Percentiles rank a stretch among this genome's conserved stretches.
Evolutionary conservation across 2,888 invertebrate species (phyloP).

Genomic region (Drosophila pseudotakahashii): DNA sequence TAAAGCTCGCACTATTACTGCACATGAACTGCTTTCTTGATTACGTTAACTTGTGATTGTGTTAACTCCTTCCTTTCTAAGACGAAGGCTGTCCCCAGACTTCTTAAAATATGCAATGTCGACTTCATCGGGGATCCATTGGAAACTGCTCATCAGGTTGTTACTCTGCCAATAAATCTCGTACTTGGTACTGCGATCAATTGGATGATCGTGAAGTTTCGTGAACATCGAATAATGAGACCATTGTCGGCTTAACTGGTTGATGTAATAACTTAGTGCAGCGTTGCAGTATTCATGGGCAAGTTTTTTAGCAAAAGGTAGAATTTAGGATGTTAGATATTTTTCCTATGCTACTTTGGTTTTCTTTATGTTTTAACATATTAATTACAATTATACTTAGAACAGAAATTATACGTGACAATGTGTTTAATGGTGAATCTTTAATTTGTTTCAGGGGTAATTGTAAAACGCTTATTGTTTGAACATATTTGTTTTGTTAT

Average conservation of each 20-base stretch:
- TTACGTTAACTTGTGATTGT: not conserved
- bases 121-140: constrained; percentile 2
- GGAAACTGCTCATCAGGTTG: not conserved
- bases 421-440: not conserved
- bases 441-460: not conserved
- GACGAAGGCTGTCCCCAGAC: constrained; percentile 11
- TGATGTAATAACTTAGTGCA: not conserved
- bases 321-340: not conserved
- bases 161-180: not conserved
- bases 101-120: not conserved
- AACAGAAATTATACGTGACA: not conserved
- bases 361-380: not conserved
- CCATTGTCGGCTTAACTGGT: not conserved
- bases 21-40: not conserved
- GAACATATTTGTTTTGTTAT: not conserved
- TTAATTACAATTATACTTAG: not conserved
- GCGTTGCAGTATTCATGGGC: not conserved
- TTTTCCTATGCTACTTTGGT: not conserved
- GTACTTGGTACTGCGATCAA: constrained; percentile 6
- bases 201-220: not conserved
- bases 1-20: not conserved
- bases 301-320: not conserved
- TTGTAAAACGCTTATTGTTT: not conserved
- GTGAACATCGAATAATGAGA: not conserved
- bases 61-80: constrained; percentile 12